A percentile compares a stretch with the other conserved stretches of the same genome.
phyloP scores from a whole-genome alignment of 2,888 invertebrate genomes.

The Periphyllus acericola region DNA sequence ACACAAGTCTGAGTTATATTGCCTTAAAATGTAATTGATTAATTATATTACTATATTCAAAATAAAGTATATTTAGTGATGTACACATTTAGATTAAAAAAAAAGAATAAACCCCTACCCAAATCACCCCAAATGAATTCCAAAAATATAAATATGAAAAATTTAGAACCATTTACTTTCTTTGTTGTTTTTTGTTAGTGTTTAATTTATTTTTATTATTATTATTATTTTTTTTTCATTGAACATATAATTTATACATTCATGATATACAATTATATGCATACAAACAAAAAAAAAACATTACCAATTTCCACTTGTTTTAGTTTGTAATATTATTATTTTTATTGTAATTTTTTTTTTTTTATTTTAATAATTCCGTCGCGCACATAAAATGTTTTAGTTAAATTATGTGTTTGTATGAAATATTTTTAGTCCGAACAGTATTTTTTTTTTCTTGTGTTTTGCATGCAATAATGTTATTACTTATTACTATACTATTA shows the following conservation, averaged over 20 bases:
- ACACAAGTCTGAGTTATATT: conserved; percentile 61
- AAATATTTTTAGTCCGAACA: conserved; percentile 49
- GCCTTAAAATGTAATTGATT: conserved; percentile 55
- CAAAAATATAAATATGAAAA: conserved; percentile 5
- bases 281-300: conserved; percentile 29
- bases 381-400: conserved; percentile 41
- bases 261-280: conserved; percentile 1
- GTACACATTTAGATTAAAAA: conserved; percentile 43
- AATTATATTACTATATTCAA: conserved; percentile 35
- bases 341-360: conserved; percentile 30
- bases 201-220: conserved; percentile 58
- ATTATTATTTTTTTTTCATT: conserved; percentile 33
- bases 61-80: conserved; percentile 47
- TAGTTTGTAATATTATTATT: conserved; percentile 45
- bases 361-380: conserved; percentile 45
- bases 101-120: conserved; percentile 10
- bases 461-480: conserved; percentile 44
- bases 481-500: conserved; percentile 43
- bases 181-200: conserved; percentile 51
- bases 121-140: background rate
- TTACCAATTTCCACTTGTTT: conserved; percentile 58
- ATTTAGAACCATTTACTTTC: conserved; percentile 36
- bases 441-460: conserved; percentile 49
- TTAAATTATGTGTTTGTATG: conserved; percentile 42
- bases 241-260: conserved; percentile 4